Conservation (phyloP, 2,888 invertebrate species). For the Chymomyza procnemis region DNA sequence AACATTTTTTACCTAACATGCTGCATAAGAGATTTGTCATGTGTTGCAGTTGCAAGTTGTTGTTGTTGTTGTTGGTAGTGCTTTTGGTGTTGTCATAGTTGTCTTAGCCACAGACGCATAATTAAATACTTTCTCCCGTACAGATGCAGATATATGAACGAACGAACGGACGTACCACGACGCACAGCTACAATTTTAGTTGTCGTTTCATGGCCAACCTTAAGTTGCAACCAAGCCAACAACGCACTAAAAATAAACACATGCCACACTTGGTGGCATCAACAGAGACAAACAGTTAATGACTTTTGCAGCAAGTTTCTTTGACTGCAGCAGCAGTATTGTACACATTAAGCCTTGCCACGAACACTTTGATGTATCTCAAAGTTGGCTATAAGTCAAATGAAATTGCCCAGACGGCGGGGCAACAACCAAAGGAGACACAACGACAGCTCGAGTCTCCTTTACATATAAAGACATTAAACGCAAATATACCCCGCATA, state of each 20-base stretch:
- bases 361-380: slow-evolving; percentile 4
- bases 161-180: slow-evolving; percentile 6
- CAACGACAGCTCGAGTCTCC: neutral
- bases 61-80: too few species aligned
- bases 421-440: neutral
- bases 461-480: neutral
- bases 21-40: slow-evolving; percentile 60
- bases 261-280: neutral
- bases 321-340: neutral
- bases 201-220: slow-evolving; percentile 54
- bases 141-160: neutral
- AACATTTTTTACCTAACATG: slow-evolving; percentile 51
- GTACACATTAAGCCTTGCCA: neutral
- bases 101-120: slow-evolving; percentile 48
- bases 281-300: slow-evolving; percentile 56
- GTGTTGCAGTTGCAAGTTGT: slow-evolving; percentile 13
- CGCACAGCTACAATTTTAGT: slow-evolving; percentile 9
- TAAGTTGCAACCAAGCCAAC: slow-evolving; percentile 53
- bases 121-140: slow-evolving; percentile 69
- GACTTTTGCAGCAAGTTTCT: slow-evolving; percentile 65
- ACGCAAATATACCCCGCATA: neutral
- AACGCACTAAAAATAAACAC: slow-evolving; percentile 52
- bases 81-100: neutral
- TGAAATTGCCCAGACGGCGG: neutral
- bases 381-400: neutral